These are phyloP conservation scores for Xestoiulus laeticollis DNA, from an alignment of 2,888 invertebrate species.

Conservation along the genomic window DNA sequence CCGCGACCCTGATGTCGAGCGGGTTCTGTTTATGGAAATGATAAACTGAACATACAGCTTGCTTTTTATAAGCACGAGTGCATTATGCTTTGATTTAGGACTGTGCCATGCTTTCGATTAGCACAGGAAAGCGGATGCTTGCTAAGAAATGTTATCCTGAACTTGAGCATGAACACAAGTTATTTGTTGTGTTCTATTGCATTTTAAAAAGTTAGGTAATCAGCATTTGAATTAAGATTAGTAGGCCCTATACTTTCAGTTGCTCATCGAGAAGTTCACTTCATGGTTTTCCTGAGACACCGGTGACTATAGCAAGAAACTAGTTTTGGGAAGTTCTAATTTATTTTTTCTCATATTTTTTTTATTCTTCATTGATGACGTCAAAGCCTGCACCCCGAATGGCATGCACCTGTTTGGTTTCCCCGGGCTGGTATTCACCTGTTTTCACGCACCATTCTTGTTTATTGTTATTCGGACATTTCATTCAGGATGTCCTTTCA, in stretches of 20 bases:
- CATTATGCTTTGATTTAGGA: background rate
- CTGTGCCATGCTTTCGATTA: background rate
- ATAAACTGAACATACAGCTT: background rate
- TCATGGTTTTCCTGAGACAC: background rate
- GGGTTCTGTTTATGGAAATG: slow-evolving; percentile 32
- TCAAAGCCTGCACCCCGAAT: background rate
- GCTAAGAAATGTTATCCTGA: background rate
- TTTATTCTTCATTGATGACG: background rate
- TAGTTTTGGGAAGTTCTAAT: background rate
- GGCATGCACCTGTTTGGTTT: background rate
- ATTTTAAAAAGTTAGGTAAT: background rate
- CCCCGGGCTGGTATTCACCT: background rate
- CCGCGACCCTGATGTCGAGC: slow-evolving; percentile 38
- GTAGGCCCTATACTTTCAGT: background rate
- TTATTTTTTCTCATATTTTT: background rate
- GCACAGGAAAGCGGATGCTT: background rate
- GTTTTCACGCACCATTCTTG: background rate
- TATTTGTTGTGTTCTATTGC: too few relatives aligned
- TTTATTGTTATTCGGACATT: background rate
- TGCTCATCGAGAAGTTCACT: background rate
- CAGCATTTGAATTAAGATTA: background rate
- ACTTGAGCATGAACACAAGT: too few relatives aligned
- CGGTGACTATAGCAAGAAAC: background rate
- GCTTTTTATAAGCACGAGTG: background rate
- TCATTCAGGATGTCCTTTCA: background rate